Percentiles rank a stretch among this genome's conserved stretches.
phyloP scores from a whole-genome alignment of 2,797 vertebrate species.

The Falco rusticolus region DNA sequence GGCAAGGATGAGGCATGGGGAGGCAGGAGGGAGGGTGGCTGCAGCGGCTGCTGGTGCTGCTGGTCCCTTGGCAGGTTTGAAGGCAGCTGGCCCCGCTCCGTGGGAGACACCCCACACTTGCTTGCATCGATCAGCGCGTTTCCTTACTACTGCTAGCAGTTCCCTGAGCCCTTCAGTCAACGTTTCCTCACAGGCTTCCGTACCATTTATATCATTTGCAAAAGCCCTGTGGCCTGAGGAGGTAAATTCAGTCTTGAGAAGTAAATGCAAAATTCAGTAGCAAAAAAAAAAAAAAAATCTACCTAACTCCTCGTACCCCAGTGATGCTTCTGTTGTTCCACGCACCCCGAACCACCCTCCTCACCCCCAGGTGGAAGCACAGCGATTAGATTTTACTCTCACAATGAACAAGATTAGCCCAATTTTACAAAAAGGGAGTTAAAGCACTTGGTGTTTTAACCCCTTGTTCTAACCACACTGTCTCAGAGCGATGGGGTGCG shows the following conservation, averaged over 20 bases:
- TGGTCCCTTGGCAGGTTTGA: background rate
- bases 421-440: background rate
- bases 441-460: background rate
- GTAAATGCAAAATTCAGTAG: background rate
- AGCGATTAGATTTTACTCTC: background rate
- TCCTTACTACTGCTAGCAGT: background rate
- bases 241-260: background rate
- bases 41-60: background rate
- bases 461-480: background rate
- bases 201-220: background rate
- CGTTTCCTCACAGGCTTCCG: background rate
- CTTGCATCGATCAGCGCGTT: rapidly evolving
- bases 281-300: too few species aligned
- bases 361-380: background rate
- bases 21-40: background rate
- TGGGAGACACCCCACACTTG: rapidly evolving
- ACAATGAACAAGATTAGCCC: background rate
- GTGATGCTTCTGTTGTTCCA: rapidly evolving
- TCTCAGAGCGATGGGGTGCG: rapidly evolving
- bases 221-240: background rate
- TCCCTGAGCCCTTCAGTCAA: background rate
- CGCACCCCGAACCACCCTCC: rapidly evolving
- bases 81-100: background rate
- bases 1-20: background rate
- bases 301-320: background rate